These are phyloP conservation scores for Galerucella calmariensis DNA, from an alignment of 2,888 invertebrate genomes.

Conservation along the genomic window DNA sequence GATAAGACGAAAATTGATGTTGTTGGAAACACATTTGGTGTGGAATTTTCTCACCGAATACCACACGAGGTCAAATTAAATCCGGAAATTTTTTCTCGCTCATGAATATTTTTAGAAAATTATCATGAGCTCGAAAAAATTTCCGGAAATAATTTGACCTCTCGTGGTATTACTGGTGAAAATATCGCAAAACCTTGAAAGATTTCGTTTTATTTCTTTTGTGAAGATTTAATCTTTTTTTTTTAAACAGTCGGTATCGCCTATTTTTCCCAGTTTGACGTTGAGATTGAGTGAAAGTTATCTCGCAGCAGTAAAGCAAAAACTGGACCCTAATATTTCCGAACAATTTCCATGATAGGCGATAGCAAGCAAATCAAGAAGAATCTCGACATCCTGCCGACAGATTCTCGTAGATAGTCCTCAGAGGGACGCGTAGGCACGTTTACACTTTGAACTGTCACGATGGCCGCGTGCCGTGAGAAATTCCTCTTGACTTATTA, in stretches of 20 bases:
- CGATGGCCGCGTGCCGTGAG: slow-evolving; percentile 50
- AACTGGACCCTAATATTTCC: slow-evolving; percentile 24
- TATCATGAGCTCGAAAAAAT: no score
- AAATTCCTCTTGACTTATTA: slow-evolving; percentile 56
- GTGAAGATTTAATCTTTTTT: no score
- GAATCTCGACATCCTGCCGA: slow-evolving; percentile 20
- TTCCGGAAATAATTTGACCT: no score
- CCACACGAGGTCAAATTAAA: no score
- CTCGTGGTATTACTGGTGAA: no score
- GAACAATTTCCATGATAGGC: slow-evolving; percentile 22
- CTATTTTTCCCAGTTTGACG: background rate
- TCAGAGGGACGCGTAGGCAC: slow-evolving; percentile 45
- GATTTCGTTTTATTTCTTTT: no score
- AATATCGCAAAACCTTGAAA: no score
- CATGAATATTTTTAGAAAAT: no score
- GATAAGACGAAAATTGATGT: no score
- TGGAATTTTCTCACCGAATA: no score
- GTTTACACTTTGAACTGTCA: slow-evolving; percentile 52
- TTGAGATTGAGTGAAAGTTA: slow-evolving; percentile 15
- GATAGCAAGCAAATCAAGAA: slow-evolving; percentile 24
- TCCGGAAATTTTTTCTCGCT: no score
- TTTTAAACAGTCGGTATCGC: background rate
- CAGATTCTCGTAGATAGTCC: slow-evolving; percentile 34
- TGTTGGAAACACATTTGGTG: no score
- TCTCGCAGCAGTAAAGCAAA: slow-evolving; percentile 19